A percentile compares a stretch with the other conserved stretches of the same genome.
These are phyloP conservation scores for Epinephelus awoara DNA, from an alignment of 2,797 vertebrate genomes.

Conservation along the genomic window DNA sequence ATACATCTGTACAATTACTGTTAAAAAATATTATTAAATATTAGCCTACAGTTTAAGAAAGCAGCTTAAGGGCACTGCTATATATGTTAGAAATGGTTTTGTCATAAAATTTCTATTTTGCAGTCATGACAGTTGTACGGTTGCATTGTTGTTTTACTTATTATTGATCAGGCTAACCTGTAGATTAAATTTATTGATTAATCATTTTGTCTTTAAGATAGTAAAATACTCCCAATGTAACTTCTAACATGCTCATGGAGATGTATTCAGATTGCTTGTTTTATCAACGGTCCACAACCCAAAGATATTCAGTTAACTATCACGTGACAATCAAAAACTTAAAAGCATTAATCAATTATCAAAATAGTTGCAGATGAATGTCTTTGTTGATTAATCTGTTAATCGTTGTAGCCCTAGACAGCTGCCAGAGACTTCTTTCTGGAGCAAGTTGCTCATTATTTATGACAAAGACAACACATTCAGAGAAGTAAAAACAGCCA, in stretches of 20 bases:
- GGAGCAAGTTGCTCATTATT: neutral
- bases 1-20: neutral
- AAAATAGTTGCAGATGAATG: neutral
- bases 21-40: neutral
- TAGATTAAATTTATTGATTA: neutral
- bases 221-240: no score
- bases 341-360: neutral
- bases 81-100: neutral
- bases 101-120: neutral
- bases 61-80: neutral
- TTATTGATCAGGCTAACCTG: neutral
- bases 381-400: no score
- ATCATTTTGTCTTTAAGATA: no score
- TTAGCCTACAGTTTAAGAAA: neutral
- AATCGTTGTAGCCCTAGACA: neutral
- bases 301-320: neutral
- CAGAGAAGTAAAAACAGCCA: neutral
- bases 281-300: no score
- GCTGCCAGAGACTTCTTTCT: neutral
- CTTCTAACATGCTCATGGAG: neutral
- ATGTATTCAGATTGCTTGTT: no score
- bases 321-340: neutral
- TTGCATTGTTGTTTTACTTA: no score
- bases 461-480: neutral
- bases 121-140: neutral